Percentiles rank a stretch among this genome's conserved stretches.
These are phyloP conservation scores for Aeoliscus strigatus DNA, from an alignment of 2,797 vertebrate species.

Conservation along the genomic window DNA sequence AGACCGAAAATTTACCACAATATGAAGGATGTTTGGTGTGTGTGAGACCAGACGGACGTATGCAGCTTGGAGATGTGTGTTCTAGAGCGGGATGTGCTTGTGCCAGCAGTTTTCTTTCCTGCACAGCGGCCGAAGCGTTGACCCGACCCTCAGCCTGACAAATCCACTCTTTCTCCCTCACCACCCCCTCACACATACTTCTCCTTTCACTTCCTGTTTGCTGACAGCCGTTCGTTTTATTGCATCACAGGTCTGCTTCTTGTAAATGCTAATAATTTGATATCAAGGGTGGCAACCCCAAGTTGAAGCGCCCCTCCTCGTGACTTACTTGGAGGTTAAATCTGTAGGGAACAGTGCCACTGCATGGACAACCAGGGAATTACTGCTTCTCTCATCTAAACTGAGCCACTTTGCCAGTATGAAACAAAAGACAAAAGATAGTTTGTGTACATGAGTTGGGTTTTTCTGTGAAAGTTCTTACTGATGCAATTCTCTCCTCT, in stretches of 20 bases:
- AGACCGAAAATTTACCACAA: conserved; percentile 28
- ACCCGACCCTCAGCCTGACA: conserved; percentile 35
- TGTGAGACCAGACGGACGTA: conserved; percentile 38
- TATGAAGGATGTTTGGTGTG: conserved; percentile 29
- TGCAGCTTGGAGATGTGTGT: conserved; percentile 33
- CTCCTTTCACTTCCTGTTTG: conserved; percentile 21
- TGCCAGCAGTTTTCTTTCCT: conserved; percentile 59
- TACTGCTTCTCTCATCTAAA: too few relatives aligned
- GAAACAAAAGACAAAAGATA: too few relatives aligned
- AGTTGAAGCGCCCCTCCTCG: conserved; percentile 11
- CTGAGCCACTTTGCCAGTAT: too few relatives aligned
- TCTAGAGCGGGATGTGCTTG: conserved; percentile 53
- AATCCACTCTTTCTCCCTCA: conserved; percentile 27
- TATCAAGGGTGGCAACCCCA: conserved; percentile 27
- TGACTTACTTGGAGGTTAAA: conserved; percentile 1
- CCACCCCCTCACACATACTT: conserved; percentile 13
- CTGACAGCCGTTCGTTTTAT: conserved; percentile 19
- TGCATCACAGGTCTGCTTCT: conserved; percentile 25
- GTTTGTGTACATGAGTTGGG: too few relatives aligned
- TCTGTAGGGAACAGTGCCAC: conserved; percentile 51
- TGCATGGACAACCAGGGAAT: conserved; percentile 38
- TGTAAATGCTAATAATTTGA: conserved; percentile 49
- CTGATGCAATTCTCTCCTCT: too few relatives aligned
- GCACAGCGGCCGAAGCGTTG: conserved; percentile 40
- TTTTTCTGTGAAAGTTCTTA: too few relatives aligned